phyloP scores from a whole-genome alignment of 2,888 invertebrate genomes.

The Pollenia griseotomentosa region DNA sequence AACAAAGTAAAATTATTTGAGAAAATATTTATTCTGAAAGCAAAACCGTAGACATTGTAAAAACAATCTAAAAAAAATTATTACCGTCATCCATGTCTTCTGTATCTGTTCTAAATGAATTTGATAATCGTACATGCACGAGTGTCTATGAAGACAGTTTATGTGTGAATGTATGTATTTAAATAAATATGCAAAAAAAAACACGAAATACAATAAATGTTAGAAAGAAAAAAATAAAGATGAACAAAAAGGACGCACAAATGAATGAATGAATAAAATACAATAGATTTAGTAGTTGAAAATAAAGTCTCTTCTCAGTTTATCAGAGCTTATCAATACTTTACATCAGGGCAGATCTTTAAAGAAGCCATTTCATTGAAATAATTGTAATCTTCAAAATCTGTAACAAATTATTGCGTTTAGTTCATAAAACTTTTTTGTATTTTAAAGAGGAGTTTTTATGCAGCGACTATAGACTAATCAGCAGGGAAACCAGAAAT shows the following conservation, averaged over 20 bases:
- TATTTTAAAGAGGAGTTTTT: no score
- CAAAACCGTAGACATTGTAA: conserved; percentile 61
- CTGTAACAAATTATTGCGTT: no score
- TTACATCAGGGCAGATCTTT: not conserved
- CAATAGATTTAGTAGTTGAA: not conserved
- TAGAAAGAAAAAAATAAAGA: not conserved
- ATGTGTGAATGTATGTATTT: not conserved
- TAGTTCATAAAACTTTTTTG: no score
- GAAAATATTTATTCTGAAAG: conserved; percentile 71
- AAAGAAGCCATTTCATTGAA: not conserved
- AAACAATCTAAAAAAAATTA: conserved; percentile 53
- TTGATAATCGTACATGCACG: not conserved
- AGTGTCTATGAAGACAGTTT: conserved; percentile 7
- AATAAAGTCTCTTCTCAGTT: not conserved
- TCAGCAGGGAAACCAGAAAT: no score
- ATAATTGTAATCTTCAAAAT: no score
- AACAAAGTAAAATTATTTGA: conserved; percentile 70
- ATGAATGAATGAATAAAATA: not conserved
- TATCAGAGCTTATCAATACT: conserved; percentile 9
- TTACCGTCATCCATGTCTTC: conserved; percentile 10
- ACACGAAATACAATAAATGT: not conserved
- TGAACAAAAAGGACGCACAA: not conserved
- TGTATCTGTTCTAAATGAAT: conserved; percentile 1
- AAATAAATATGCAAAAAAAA: conserved; percentile 3
- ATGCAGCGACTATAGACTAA: no score